Evolutionary conservation across 2,797 vertebrate genomes (phyloP).

Genomic region (Hydrophis major): DNA sequence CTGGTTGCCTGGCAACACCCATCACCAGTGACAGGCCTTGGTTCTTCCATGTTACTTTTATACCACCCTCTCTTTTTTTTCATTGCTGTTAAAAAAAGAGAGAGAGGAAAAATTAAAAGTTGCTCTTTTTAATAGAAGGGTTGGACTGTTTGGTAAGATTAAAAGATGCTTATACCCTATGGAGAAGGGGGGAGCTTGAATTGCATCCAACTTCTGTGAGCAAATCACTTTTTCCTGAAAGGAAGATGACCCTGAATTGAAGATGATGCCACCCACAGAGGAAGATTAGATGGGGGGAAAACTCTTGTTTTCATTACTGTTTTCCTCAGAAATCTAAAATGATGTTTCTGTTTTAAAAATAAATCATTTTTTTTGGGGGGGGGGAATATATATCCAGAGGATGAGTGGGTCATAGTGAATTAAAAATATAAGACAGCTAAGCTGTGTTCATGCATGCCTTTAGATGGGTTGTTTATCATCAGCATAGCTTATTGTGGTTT

Average conservation of each 20-base stretch:
- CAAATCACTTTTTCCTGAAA: background rate
- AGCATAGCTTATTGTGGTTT: background rate
- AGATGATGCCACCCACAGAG: background rate
- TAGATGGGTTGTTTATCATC: background rate
- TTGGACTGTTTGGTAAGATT: background rate
- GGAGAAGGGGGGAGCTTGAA: background rate
- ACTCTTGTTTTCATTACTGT: background rate
- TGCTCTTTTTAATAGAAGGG: background rate
- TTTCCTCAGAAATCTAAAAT: background rate
- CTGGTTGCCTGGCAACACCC: conserved; percentile 41
- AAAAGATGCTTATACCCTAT: background rate
- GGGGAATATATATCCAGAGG: background rate
- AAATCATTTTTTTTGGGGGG: background rate
- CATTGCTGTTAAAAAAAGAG: background rate
- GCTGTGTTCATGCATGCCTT: background rate
- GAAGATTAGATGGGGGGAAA: background rate
- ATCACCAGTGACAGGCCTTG: conserved; percentile 30
- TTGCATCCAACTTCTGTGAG: background rate
- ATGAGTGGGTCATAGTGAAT: background rate
- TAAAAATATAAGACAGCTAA: background rate
- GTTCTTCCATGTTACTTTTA: conserved; percentile 15
- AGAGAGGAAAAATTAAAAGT: conserved; percentile 10
- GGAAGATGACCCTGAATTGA: background rate
- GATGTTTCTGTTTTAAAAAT: background rate
- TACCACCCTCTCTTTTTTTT: background rate